Conservation (phyloP, 2,888 invertebrate genomes). For the Melikaiella ostensackeni region DNA sequence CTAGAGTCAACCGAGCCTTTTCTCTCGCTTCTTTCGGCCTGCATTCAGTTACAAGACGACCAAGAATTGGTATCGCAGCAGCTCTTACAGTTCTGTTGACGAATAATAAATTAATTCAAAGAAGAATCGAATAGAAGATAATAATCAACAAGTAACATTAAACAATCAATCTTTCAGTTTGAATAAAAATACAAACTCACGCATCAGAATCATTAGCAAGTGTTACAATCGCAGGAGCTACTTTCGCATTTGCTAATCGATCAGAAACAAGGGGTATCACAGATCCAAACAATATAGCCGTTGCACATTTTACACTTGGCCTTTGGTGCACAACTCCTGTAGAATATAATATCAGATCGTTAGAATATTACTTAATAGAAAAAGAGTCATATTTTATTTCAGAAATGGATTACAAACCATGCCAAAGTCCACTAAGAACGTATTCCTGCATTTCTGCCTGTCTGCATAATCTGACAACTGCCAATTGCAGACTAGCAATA, state of each 20-base stretch:
- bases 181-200: slow-evolving; percentile 76
- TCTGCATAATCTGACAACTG: slow-evolving; percentile 79
- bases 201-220: slow-evolving; percentile 84
- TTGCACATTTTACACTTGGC: slow-evolving; percentile 80
- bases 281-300: slow-evolving; percentile 81
- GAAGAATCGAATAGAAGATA: neutral
- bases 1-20: slow-evolving; percentile 79
- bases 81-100: slow-evolving; percentile 79
- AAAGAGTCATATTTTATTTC: neutral
- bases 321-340: slow-evolving; percentile 83
- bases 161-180: neutral
- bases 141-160: too few species aligned
- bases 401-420: slow-evolving; percentile 78
- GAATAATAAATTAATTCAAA: slow-evolving; percentile 28
- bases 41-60: slow-evolving; percentile 80
- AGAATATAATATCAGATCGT: slow-evolving; percentile 9
- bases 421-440: slow-evolving; percentile 83
- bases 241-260: slow-evolving; percentile 79
- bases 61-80: slow-evolving; percentile 82
- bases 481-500: slow-evolving; percentile 78
- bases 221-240: slow-evolving; percentile 85
- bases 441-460: slow-evolving; percentile 79
- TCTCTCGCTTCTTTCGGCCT: slow-evolving; percentile 79
- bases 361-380: neutral
- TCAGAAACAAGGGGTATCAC: slow-evolving; percentile 80